Evolutionary conservation across 2,888 invertebrate genomes (phyloP), one percentile per base, ranked within the genome.

Genomic region (Diloba caeruleocephala): DNA sequence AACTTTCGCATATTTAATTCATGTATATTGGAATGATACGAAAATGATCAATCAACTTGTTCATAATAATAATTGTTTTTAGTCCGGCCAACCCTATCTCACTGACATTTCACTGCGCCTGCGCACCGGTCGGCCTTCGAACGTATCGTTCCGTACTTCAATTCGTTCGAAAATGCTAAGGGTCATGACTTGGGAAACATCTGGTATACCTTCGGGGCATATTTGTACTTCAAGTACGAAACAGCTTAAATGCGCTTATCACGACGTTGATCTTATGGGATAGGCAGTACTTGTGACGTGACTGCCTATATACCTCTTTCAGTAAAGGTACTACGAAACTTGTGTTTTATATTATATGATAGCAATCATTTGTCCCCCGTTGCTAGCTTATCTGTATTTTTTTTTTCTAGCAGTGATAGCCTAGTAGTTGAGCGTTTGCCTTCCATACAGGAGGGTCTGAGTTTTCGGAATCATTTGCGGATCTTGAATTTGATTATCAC

Each of bases 51-150:
- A 29, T 29, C 7, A 13, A 8, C 19, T 12, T 2, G 15, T 14
- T 17, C 13, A 26, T 6, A 38, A 29, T 6, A 29, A 48, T 21
- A 39, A 34, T 38, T 29, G 26, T 42, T 26, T 14, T 0, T 23
- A 28, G 48, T 42, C 26, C 55, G 21, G 56, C 28, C 74, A 72
- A 39, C 74, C 71, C 74, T 72, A 54, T 61, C 54, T 43, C 28
- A 25, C 64, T 78, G 79, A 73, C 76, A 78, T 78, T 79, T 75
- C 29, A 46, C 56, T 44, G 72, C 72, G 71, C 74, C 61, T 52
- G 66, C 67, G 63, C 63, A 65, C 67, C 66, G 66, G 70, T 50
- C 71, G 78, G 63, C 79, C 79, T 78, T 79, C 78, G 55, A 61
- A 53, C 51, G 59, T 65, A 74, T 75, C 67, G 54, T 52, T 67